A percentile compares a stretch with the other conserved stretches of the same genome.
phyloP scores from a whole-genome alignment of 92 coral and sea anemone genomes.

The Umimayanthus chanpuru region DNA sequence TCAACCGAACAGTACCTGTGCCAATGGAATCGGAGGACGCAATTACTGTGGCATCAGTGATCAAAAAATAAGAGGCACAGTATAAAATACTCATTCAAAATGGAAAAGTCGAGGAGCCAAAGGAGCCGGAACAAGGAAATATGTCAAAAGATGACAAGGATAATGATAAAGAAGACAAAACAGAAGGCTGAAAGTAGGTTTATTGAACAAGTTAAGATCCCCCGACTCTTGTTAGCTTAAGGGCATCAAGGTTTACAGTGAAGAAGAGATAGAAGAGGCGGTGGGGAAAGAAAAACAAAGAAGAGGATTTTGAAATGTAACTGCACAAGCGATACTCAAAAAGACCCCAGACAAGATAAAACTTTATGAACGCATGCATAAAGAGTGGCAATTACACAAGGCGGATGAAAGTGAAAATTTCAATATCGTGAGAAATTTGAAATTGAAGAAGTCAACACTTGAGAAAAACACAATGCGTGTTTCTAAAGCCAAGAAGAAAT shows the following conservation, averaged over 20 bases:
- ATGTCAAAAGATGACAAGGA: not conserved
- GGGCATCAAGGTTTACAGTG: constrained; percentile 8
- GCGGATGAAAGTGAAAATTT: not conserved
- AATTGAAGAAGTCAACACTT: constrained; percentile 1
- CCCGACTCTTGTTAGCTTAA: constrained; percentile 21
- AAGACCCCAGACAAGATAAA: not conserved
- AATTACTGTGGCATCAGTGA: constrained; percentile 17
- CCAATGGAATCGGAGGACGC: not conserved
- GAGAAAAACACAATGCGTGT: constrained; percentile 8
- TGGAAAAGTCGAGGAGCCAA: not conserved
- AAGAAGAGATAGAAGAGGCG: constrained; percentile 15
- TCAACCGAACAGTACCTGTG: not conserved
- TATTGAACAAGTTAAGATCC: constrained; percentile 1
- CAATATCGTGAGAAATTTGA: not conserved
- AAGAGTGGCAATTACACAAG: constrained; percentile 5
- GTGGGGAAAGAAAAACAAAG: constrained; percentile 14
- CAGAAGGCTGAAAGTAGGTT: not conserved
- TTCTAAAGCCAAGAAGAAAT: constrained; percentile 1
- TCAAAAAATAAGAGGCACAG: not conserved
- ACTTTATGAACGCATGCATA: constrained; percentile 5
- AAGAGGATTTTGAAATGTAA: not conserved
- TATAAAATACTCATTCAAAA: not conserved
- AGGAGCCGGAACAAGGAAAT: not conserved
- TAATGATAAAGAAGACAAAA: not conserved
- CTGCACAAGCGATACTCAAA: not conserved